Percentiles rank a stretch among this genome's conserved stretches.
These are phyloP conservation scores for Orycteropus afer DNA, from an alignment of 2,113 vertebrate species.

Conservation along the genomic window DNA sequence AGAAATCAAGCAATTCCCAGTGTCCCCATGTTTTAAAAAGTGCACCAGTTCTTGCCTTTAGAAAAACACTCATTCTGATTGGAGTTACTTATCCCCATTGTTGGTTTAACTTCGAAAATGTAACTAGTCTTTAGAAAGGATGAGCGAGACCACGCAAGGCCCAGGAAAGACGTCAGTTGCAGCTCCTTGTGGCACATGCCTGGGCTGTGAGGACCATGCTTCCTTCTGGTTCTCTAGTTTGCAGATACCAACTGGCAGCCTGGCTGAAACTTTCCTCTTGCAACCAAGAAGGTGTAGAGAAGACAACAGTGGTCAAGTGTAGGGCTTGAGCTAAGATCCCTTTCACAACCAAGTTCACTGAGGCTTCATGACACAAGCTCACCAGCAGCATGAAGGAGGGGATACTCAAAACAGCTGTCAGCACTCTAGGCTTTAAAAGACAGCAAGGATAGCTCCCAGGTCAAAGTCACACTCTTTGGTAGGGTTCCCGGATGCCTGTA, in stretches of 20 bases:
- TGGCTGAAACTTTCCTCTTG: not conserved
- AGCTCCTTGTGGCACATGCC: not conserved
- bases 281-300: not conserved
- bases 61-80: not conserved
- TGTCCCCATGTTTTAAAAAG: not conserved
- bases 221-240: not conserved
- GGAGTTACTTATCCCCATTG: not conserved
- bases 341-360: not conserved
- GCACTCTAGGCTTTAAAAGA: not conserved
- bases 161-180: rapidly evolving
- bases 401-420: not conserved
- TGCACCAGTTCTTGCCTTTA: not conserved
- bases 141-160: not conserved
- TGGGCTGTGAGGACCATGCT: not conserved
- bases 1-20: rapidly evolving
- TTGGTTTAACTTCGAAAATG: not conserved
- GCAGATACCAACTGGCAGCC: not conserved
- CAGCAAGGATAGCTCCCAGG: rapidly evolving
- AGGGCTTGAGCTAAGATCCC: not conserved
- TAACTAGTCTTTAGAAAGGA: not conserved
- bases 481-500: rapidly evolving
- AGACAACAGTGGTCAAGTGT: not conserved
- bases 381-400: not conserved
- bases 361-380: not conserved
- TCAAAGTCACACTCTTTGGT: not conserved